Evolutionary conservation across 2,113 vertebrate genomes (phyloP), one percentile per base, ranked within the genome.

Genomic region (Talpa occidentalis): DNA sequence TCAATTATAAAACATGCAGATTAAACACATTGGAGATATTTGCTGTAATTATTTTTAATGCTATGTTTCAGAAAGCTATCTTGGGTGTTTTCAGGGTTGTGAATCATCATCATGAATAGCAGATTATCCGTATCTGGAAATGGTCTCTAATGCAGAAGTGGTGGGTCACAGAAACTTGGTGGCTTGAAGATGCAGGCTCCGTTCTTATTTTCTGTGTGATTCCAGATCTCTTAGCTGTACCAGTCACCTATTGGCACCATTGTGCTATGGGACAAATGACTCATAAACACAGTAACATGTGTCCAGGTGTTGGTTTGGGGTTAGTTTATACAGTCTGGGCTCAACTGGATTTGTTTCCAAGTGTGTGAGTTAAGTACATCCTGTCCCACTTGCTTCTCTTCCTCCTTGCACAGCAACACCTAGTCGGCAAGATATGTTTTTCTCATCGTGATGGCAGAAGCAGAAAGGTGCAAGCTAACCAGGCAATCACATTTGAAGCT

Each of bases 31-130:
- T 72, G 47, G 26, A 11, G 69, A 80, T 70, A 76, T 83, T 93
- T 92, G 44, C 79, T 54, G 15, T 92, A 79, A 66, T 89, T 26
- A 64, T 19, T 64, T 85, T 91, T 91, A 59, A 44, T 56, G 91
- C 66, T 84, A 44, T 62, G 81, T 35, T 59, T 92, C 35, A 69
- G 72, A 47, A 87, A 85, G 32, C n/a, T 54, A 49, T 52, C 35
- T 85, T 74, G 42, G 66, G 42, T 19, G 12, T 83, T 73, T 90
- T 67, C 40, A 69, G 62, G 14, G 19, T 73, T 30, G 40, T 6
- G 2, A 64, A 60, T 80, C 28, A 66, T 78, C 37, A 22, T 79
- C 77, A 66, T 32, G 19, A 66, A 49, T 24, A 66, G 24, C 54
- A 90, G 66, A 42, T 28, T 79, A 3, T 19, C 17, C 7, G 7